Conservation (phyloP, 2,888 invertebrate genomes). For the Malachius bipustulatus region DNA sequence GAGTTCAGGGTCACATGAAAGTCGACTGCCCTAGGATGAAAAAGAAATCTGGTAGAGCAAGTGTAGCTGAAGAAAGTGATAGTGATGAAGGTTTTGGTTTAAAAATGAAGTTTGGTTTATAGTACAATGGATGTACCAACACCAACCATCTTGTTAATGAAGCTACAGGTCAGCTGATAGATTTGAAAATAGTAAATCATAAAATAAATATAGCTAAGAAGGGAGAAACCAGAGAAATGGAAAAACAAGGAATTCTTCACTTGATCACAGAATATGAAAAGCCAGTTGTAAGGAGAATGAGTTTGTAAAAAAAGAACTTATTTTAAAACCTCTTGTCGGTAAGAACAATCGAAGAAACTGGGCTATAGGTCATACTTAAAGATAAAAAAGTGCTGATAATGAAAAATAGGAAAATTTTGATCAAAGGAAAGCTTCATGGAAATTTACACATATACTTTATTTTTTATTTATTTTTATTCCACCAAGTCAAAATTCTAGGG, state of each 20-base stretch:
- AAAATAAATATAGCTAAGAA: no score
- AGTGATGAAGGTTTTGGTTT: neutral
- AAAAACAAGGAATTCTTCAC: neutral
- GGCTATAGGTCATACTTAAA: neutral
- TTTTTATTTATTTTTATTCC: no score
- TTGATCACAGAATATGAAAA: neutral
- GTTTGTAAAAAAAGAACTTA: constrained; percentile 1
- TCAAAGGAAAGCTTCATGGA: neutral
- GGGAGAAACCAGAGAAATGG: neutral
- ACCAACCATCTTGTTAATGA: no score
- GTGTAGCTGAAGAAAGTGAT: neutral
- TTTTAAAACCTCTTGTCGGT: neutral
- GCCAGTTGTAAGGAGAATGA: neutral
- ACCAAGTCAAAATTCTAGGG: no score
- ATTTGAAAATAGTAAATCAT: neutral
- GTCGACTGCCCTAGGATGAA: neutral
- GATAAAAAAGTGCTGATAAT: neutral
- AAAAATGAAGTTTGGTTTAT: neutral
- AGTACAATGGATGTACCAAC: no score
- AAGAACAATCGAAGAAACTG: neutral
- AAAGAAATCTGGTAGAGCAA: neutral
- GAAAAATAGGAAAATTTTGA: neutral
- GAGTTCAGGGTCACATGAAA: neutral
- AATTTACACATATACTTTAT: neutral
- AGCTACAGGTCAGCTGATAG: neutral